A percentile compares a stretch with the other conserved stretches of the same genome.
phyloP scores from a whole-genome alignment of 1,140 invertebrate species.

The Bombus sylvicola region DNA sequence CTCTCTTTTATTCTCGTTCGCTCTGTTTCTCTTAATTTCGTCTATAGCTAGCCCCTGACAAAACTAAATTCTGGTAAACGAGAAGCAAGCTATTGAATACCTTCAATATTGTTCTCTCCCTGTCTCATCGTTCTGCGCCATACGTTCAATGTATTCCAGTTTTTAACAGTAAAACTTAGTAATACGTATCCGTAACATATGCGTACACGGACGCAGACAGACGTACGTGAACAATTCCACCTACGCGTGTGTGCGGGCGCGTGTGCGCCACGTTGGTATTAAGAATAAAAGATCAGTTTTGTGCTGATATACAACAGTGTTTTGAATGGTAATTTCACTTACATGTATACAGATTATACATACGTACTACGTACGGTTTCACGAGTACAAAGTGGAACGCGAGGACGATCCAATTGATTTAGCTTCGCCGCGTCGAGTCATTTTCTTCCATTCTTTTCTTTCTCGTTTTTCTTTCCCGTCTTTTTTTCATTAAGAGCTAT shows the following conservation, averaged over 20 bases:
- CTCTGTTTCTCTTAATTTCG: constrained; percentile 30
- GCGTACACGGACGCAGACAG: neutral
- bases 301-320: constrained; percentile 73
- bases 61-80: constrained; percentile 68
- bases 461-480: neutral
- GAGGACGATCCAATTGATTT: constrained; percentile 13
- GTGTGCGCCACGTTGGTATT: constrained; percentile 53
- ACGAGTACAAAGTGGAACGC: constrained; percentile 19
- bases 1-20: neutral
- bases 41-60: constrained; percentile 64
- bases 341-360: constrained; percentile 61
- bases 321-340: constrained; percentile 58
- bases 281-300: constrained; percentile 72
- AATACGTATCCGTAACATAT: constrained; percentile 27
- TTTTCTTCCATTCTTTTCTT: neutral
- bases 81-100: constrained; percentile 66
- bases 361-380: constrained; percentile 51
- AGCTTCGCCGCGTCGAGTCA: neutral
- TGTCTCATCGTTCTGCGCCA: constrained; percentile 41
- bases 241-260: constrained; percentile 16
- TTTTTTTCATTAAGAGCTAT: neutral
- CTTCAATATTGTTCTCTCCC: constrained; percentile 50
- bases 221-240: neutral
- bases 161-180: constrained; percentile 52
- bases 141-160: constrained; percentile 40